Evolutionary conservation across 2,113 vertebrate species (phyloP), one percentile per base, ranked within the genome.

Genomic region (Diphyllodes magnificus): DNA sequence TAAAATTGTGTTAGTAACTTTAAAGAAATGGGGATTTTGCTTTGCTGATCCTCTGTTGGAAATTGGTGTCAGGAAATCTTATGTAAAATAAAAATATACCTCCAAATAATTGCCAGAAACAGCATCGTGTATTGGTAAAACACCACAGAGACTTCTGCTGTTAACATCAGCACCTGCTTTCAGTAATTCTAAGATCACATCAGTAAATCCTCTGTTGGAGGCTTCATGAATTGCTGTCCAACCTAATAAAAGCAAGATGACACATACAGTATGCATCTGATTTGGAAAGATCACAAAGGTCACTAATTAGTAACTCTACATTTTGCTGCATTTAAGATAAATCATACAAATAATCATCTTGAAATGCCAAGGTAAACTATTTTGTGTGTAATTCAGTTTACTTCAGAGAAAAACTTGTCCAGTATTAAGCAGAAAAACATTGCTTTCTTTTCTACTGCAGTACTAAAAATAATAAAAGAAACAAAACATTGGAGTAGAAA

Each of bases 201-300:
- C 97, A 82, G 72, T 60, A 89, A 93, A 94, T 47, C 98, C 98
- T 12, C 27, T 11, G 7, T 2, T 83, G 45, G 96, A 96, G 51
- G 98, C 98, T 86, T 99, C 98, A 79, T 99, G 99, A 89, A 99
- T 97, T 78, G 99, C 97, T 25, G 98, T 98, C 98, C 98, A 99
- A 71, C 98, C 99, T 99, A 97, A 78, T 20, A 95, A 96, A 92
- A 86, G 20, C 45, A 94, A 86, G 61, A 50, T 24, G 27, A 88
- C 44, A 92, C 31, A 78, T 42, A 88, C 4, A 72, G 51, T 28
- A 78, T 28, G 5, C 11, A 89, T 59, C 10, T 37, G 19, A 77
- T 75, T 72, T 64, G 23, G 33, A 79, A 89, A 89, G 22, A 82
- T 35, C 61, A 71, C 21, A 47, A 7, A 65, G 27, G 27, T 53